Percentiles rank a stretch among this genome's conserved stretches.
Conservation (phyloP, 1,140 invertebrate species). For the Zaprionus gabonicus region DNA sequence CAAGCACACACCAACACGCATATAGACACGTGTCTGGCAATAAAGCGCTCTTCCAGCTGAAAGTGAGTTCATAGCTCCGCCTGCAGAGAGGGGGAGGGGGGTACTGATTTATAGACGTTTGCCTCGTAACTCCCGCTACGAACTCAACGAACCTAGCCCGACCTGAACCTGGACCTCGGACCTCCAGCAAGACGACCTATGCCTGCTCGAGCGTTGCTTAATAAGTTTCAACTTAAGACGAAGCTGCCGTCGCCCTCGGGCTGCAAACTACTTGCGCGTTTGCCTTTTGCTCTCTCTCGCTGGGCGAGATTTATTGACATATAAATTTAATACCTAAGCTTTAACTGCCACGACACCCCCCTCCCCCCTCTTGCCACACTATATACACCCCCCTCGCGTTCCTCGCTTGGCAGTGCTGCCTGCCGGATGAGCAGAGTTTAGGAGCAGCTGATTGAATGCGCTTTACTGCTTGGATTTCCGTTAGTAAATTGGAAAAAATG, state of each 20-base stretch:
- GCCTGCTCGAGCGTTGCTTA: constrained; percentile 48
- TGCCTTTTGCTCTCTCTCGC: constrained; percentile 67
- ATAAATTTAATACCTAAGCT: constrained; percentile 73
- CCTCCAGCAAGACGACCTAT: not conserved
- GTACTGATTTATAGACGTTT: constrained; percentile 64
- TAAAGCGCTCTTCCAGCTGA: constrained; percentile 28
- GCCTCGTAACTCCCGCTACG: constrained; percentile 26
- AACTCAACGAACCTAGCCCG: constrained; percentile 1
- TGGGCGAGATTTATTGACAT: constrained; percentile 78
- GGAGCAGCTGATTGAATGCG: constrained; percentile 77
- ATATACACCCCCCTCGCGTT: not conserved
- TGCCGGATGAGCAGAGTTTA: constrained; percentile 66
- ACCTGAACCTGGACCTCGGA: constrained; percentile 12
- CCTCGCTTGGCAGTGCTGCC: not conserved
- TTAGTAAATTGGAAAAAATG: constrained; percentile 73
- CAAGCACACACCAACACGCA: not conserved
- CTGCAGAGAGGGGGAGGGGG: not conserved
- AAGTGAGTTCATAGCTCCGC: constrained; percentile 35
- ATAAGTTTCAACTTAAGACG: constrained; percentile 58
- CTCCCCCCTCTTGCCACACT: not conserved
- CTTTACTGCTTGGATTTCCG: constrained; percentile 80
- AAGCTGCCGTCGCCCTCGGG: not conserved
- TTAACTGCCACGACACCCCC: not conserved
- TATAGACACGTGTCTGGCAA: constrained; percentile 19
- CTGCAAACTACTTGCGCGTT: constrained; percentile 57